These are phyloP conservation scores for Polypedilum vanderplanki DNA, from an alignment of 1,140 invertebrate genomes.

Conservation along the genomic window DNA sequence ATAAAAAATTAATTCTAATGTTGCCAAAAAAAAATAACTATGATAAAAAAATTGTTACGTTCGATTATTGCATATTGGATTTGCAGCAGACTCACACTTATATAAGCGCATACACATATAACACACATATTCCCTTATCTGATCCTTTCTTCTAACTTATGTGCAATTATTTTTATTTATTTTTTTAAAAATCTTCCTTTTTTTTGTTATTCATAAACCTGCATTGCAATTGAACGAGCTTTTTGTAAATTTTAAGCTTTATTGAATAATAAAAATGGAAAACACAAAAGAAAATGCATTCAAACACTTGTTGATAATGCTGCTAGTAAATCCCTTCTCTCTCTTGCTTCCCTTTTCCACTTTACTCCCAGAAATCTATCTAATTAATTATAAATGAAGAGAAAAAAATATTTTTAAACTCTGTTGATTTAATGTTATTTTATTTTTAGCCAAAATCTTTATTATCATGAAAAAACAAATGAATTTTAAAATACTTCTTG, in stretches of 20 bases:
- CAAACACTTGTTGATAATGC: neutral
- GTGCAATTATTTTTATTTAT: neutral
- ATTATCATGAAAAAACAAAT: neutral
- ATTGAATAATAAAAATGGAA: neutral
- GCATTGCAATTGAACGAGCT: constrained; percentile 11
- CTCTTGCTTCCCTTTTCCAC: neutral
- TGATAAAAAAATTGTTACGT: neutral
- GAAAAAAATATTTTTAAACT: neutral
- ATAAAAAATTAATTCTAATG: constrained; percentile 14
- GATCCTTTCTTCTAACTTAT: neutral
- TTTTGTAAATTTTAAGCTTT: constrained; percentile 19
- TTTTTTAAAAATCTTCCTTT: neutral
- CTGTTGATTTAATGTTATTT: constrained; percentile 7
- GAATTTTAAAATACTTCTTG: neutral
- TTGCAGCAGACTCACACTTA: neutral
- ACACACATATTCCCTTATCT: neutral
- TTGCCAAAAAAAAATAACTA: constrained; percentile 12
- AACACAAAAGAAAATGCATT: neutral
- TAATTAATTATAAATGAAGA: constrained; percentile 16
- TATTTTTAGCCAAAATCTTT: neutral
- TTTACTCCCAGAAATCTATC: neutral
- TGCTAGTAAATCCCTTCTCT: neutral
- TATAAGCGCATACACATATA: neutral
- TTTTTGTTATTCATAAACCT: neutral
- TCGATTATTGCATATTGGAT: constrained; percentile 6